A percentile compares a stretch with the other conserved stretches of the same genome.
Conservation (phyloP, 2,797 vertebrate genomes). For the Falco cherrug region DNA sequence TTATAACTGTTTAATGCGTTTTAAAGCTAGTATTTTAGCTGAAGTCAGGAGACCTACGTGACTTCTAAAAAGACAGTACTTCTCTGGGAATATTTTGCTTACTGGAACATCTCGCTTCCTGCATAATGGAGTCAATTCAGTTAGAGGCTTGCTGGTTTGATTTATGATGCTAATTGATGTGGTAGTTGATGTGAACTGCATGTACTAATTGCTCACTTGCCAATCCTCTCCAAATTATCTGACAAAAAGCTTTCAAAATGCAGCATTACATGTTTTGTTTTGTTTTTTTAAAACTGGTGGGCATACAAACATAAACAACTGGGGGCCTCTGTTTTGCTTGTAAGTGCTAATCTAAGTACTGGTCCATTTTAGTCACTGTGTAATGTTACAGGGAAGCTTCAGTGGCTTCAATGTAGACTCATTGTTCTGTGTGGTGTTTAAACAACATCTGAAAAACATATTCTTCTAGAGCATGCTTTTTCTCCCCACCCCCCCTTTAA, state of each 20-base stretch:
- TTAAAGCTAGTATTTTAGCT: background rate
- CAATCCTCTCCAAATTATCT: background rate
- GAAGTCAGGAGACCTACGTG: fast-evolving
- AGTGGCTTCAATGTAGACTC: background rate
- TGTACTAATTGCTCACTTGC: conserved; percentile 23
- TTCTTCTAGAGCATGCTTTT: background rate
- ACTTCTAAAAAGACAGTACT: background rate
- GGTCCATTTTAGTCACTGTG: background rate
- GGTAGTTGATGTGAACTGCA: background rate
- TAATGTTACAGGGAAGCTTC: background rate
- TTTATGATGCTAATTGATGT: conserved; percentile 32
- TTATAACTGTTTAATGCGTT: background rate
- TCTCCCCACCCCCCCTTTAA: fast-evolving
- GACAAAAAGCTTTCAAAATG: conserved; percentile 5
- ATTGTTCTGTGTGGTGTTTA: background rate
- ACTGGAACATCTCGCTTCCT: background rate
- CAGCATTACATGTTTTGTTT: background rate
- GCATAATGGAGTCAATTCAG: background rate
- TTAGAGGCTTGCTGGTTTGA: background rate
- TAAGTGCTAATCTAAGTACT: background rate
- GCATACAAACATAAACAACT: background rate
- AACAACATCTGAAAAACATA: background rate
- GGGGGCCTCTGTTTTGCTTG: background rate
- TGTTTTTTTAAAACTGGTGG: background rate
- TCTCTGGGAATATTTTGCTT: background rate